phyloP scores from a whole-genome alignment of 2,888 invertebrate genomes.

The Bellardia pandia region DNA sequence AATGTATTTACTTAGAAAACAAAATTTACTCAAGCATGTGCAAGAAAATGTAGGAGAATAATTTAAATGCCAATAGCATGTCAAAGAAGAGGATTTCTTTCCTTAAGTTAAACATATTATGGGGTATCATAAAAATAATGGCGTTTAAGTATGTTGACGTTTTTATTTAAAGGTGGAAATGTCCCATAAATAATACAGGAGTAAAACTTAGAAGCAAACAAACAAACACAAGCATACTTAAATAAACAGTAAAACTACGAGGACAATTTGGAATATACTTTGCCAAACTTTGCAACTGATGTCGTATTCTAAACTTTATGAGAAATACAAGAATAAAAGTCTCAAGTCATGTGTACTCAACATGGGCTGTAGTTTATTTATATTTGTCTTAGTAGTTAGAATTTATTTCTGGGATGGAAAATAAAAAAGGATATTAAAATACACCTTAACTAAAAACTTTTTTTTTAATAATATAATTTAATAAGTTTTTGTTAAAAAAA shows the following conservation, averaged over 20 bases:
- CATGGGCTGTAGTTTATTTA: background rate
- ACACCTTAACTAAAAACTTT: too few relatives aligned
- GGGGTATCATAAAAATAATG: constrained; percentile 52
- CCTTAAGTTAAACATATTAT: constrained; percentile 24
- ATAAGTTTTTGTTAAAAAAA: too few relatives aligned
- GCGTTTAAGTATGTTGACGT: constrained; percentile 44
- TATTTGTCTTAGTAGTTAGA: background rate
- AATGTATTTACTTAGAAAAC: background rate
- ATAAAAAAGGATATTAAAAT: background rate
- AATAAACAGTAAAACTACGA: background rate
- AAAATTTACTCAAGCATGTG: background rate
- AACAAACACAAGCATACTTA: background rate
- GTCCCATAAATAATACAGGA: constrained; percentile 37
- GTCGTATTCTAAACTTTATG: background rate
- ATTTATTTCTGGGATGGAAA: background rate
- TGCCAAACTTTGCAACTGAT: background rate
- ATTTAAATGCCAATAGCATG: constrained; percentile 3
- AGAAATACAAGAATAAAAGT: background rate
- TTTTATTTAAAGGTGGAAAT: constrained; percentile 10
- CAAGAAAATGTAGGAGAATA: background rate
- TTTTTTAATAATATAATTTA: too few relatives aligned
- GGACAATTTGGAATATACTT: background rate
- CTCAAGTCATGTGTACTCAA: constrained; percentile 20
- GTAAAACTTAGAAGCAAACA: background rate
- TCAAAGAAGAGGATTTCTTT: background rate